phyloP scores from a whole-genome alignment of 2,113 vertebrate genomes.

The Colius striatus region DNA sequence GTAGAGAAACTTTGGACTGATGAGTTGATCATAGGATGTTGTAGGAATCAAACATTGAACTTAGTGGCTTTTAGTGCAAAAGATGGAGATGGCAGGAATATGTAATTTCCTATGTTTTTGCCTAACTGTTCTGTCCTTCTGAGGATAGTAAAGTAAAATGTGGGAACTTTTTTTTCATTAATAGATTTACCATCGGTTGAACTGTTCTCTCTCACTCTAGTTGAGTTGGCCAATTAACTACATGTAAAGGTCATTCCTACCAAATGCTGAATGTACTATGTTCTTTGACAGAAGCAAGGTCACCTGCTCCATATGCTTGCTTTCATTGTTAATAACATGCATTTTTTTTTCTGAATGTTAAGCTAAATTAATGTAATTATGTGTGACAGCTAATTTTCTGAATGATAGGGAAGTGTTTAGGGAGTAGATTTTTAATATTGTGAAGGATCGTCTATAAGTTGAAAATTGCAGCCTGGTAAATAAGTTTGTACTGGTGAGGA shows the following conservation, averaged over 20 bases:
- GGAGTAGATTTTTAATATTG: conserved; percentile 44
- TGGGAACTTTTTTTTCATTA: background rate
- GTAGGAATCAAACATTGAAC: background rate
- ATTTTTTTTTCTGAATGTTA: conserved; percentile 58
- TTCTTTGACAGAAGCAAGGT: conserved; percentile 52
- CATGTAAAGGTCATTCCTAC: background rate
- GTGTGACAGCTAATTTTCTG: conserved; percentile 78
- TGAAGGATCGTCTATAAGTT: background rate
- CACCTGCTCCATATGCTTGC: conserved; percentile 69
- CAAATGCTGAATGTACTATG: background rate
- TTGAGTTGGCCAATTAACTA: background rate
- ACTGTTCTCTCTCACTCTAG: background rate
- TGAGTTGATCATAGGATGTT: background rate
- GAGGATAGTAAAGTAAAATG: background rate
- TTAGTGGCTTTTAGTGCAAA: background rate
- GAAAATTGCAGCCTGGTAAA: background rate
- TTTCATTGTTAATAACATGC: conserved; percentile 67
- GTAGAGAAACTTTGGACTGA: background rate
- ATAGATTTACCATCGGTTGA: background rate
- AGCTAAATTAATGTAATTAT: conserved; percentile 71
- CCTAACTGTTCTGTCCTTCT: background rate
- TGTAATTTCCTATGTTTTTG: background rate
- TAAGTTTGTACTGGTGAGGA: background rate
- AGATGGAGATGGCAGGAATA: background rate
- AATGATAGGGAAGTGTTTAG: conserved; percentile 58